Evolutionary conservation across 2,113 vertebrate species (phyloP).

Genomic region (Pollimyrus isidori): DNA sequence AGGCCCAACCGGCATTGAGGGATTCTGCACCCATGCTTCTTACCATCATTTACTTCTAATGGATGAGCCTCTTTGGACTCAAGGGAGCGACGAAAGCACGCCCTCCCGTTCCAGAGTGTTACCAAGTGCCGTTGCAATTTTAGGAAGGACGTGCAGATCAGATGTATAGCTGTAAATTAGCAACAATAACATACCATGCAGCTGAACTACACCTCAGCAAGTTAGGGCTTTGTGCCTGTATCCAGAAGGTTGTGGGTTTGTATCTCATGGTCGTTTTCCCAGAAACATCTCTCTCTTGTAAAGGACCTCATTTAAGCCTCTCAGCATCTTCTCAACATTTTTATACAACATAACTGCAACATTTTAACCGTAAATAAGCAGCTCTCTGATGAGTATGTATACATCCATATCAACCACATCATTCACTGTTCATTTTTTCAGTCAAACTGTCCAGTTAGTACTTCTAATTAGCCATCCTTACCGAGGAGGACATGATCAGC

Average conservation of each 20-base stretch:
- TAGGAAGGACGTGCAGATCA: not conserved
- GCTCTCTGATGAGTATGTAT: not conserved
- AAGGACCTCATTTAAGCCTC: not conserved
- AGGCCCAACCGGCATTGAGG: not conserved
- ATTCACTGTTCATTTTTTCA: not conserved
- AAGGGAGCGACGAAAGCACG: not conserved
- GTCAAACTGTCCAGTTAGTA: not conserved
- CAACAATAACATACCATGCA: not conserved
- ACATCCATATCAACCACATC: not conserved
- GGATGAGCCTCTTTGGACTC: not conserved
- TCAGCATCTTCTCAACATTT: not conserved
- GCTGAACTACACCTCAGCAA: not conserved
- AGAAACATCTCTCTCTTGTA: not conserved
- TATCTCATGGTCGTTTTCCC: not conserved
- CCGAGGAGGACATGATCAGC: not conserved
- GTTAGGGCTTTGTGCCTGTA: not conserved
- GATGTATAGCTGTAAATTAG: not conserved
- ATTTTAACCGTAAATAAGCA: not conserved
- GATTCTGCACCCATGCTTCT: constrained; percentile 22
- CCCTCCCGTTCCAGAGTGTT: not conserved
- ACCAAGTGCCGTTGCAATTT: not conserved
- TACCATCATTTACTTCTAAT: not conserved
- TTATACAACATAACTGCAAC: not conserved
- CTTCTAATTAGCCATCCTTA: not conserved
- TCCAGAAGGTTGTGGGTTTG: not conserved